Percentiles rank a stretch among this genome's conserved stretches.
These are phyloP conservation scores for Tychaedon coryphoeus DNA, from an alignment of 2,113 vertebrate genomes.

Conservation along the genomic window DNA sequence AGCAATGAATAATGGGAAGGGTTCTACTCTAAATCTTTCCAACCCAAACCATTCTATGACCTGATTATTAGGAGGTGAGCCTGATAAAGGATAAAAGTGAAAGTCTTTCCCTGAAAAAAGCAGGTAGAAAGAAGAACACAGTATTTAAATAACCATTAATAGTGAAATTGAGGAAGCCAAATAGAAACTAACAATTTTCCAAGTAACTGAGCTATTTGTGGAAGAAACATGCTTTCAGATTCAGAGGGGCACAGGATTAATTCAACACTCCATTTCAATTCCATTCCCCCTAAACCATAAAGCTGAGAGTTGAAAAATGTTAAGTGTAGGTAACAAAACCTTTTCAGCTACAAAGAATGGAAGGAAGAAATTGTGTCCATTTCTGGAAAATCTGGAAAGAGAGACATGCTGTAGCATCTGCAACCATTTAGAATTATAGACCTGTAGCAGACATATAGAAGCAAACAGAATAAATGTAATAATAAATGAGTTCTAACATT, in stretches of 20 bases:
- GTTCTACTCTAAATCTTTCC: not conserved
- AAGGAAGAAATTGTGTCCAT: not conserved
- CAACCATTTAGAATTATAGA: not conserved
- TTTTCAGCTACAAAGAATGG: not conserved
- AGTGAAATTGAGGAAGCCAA: not conserved
- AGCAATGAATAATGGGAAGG: not conserved
- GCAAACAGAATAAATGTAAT: not conserved
- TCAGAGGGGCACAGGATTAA: not conserved
- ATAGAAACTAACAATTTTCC: not conserved
- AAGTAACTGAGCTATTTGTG: not conserved
- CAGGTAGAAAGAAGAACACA: not conserved
- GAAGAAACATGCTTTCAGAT: not conserved
- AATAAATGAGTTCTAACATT: not conserved
- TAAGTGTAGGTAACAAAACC: not conserved
- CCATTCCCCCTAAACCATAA: not conserved
- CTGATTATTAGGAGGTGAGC: not conserved
- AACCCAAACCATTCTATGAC: not conserved
- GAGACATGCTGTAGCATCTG: not conserved
- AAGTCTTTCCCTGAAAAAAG: not conserved
- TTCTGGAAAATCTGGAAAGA: not conserved
- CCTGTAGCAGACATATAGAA: not conserved
- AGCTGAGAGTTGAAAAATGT: not conserved
- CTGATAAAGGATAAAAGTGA: not conserved
- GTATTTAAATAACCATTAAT: not conserved
- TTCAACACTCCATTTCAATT: not conserved